Percentiles rank a stretch among this genome's conserved stretches.
These are phyloP conservation scores for Hylomyscus alleni DNA, from an alignment of 2,797 vertebrate species.

Conservation along the genomic window DNA sequence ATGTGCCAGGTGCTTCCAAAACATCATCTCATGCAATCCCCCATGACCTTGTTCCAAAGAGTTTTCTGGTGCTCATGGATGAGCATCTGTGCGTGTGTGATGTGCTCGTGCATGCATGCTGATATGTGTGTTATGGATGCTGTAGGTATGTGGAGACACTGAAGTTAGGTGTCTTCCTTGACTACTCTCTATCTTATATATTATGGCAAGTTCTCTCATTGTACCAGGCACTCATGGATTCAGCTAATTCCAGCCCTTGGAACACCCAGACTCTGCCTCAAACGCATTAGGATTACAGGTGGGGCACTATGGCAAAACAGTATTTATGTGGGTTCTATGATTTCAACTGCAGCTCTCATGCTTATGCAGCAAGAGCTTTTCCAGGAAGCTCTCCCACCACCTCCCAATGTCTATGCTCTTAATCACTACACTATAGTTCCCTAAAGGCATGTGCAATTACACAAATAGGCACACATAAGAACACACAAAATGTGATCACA, in stretches of 20 bases:
- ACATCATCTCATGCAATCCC: constrained; percentile 31
- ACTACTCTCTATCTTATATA: neutral
- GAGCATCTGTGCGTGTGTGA: neutral
- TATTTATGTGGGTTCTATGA: neutral
- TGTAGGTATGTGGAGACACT: neutral
- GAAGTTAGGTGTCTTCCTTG: neutral
- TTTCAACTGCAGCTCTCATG: neutral
- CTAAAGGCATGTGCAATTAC: neutral
- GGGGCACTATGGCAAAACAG: no score
- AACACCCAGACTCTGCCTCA: neutral
- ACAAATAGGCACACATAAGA: neutral
- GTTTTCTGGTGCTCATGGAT: neutral
- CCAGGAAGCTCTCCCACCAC: neutral
- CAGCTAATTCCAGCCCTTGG: neutral
- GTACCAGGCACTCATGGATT: neutral
- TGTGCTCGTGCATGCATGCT: neutral
- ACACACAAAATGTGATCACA: neutral
- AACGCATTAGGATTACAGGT: neutral
- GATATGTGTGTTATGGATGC: neutral
- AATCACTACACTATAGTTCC: neutral
- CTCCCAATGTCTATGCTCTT: neutral
- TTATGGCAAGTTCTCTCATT: neutral
- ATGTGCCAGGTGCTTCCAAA: constrained; percentile 16
- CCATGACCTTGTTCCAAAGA: neutral
- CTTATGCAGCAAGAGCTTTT: neutral